phyloP scores from a whole-genome alignment of 2,113 vertebrate species.

The Muntiacus muntjak region DNA sequence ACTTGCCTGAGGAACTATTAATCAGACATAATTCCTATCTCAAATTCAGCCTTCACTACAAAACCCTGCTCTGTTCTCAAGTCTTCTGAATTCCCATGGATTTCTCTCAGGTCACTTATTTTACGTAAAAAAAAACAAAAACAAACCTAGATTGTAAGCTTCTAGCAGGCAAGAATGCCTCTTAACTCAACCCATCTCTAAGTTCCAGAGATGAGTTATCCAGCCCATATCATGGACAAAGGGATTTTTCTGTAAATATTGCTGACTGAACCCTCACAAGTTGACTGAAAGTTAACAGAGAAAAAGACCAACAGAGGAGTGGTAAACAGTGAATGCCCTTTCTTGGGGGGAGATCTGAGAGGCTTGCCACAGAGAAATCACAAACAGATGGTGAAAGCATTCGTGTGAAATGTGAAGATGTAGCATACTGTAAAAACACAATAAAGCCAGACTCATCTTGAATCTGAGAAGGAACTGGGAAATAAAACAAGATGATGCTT shows the following conservation, averaged over 20 bases:
- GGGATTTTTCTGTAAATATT: slow-evolving; percentile 42
- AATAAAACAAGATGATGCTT: not conserved
- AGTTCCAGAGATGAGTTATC: not conserved
- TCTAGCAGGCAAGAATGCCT: not conserved
- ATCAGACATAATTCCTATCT: not conserved
- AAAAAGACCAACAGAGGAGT: slow-evolving; percentile 18
- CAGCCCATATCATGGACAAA: not conserved
- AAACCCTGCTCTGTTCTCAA: not conserved
- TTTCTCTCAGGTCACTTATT: not conserved
- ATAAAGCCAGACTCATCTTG: not conserved
- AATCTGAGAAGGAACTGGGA: not conserved
- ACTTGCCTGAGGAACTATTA: not conserved
- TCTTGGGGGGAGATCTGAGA: not conserved
- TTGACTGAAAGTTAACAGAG: slow-evolving; percentile 21
- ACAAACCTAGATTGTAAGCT: not conserved
- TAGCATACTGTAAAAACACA: not conserved
- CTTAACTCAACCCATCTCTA: not conserved
- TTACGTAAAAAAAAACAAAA: not conserved
- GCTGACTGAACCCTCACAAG: not conserved
- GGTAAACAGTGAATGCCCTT: not conserved
- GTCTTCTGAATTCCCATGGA: not conserved
- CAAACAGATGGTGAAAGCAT: not conserved
- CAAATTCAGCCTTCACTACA: not conserved
- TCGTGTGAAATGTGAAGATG: not conserved
- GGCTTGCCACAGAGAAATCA: not conserved